A percentile compares a stretch with the other conserved stretches of the same genome.
phyloP scores from a whole-genome alignment of 2,113 vertebrate species.

The Nerophis lumbriciformis region DNA sequence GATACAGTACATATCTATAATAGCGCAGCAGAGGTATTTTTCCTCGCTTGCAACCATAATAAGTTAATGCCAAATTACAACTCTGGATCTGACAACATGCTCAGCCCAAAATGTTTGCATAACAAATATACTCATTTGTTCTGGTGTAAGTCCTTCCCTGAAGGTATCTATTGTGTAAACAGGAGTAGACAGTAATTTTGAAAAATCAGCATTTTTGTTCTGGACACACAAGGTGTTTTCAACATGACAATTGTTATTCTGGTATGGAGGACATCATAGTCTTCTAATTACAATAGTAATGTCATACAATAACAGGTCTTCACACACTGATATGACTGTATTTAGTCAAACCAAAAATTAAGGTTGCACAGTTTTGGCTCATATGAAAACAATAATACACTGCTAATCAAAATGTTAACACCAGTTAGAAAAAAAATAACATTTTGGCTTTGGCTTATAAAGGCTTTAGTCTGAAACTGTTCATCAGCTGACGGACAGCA shows the following conservation, averaged over 20 bases:
- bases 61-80: conserved; percentile 6
- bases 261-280: background rate
- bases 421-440: too few species aligned
- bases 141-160: conserved; percentile 3
- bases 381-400: too few species aligned
- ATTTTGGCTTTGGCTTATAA: too few species aligned
- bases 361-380: background rate
- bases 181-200: background rate
- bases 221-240: too few species aligned
- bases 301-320: background rate
- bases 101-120: conserved; percentile 36
- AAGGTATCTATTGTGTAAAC: conserved; percentile 29
- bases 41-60: background rate
- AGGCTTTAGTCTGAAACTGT: too few species aligned
- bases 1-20: background rate
- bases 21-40: background rate
- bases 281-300: background rate
- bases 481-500: too few species aligned
- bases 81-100: background rate
- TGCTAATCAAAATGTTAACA: too few species aligned
- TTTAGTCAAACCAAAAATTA: background rate
- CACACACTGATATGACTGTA: background rate
- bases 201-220: conserved; percentile 10
- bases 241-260: too few species aligned
- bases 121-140: conserved; percentile 34